Base-by-base conservation (phyloP, 2,888 invertebrate genomes). In the Macropis europaea region DNA sequence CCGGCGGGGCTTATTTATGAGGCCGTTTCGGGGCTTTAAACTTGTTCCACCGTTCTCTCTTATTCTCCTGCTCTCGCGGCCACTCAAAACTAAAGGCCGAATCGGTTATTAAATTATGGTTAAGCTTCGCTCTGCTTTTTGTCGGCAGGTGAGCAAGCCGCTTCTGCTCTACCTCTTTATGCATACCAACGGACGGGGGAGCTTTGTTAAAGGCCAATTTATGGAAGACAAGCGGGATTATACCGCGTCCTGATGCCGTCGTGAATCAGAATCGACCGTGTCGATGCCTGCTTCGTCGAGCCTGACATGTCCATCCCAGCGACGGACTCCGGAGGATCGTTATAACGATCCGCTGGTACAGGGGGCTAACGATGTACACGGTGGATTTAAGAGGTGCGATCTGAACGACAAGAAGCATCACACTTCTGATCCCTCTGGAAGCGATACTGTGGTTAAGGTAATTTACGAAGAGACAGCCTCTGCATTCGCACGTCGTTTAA, bases 101-200 rank as follows among this genome's bases (percentile, higher is more conserved):
- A 83, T 83, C 82, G 78, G 77, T 86, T 87, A 87, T 88, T 85
- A 87, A 86, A 87, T 86, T 86, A 86, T 79, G 76, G 81, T 77
- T 76, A 75, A 76, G 68, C 75, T 77, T 80, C 74, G 77, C 67
- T 76, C 68, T 70, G 61, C 59, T 78, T 83, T 74, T 71, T 76
- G 73, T 72, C 68, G 82, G 82, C 85, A 82, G 84, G 81, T 82
- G 78, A 83, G 67, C 77, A 24, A 68, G 64, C 42, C 64, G 50
- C 73, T 57, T 74, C 66, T 70, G 70, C 73, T 76, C 82, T 76
- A 70, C 68, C 76, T 75, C 73, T 76, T 85, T 81, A 79, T 81
- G 79, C 77, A 73, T 73, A 75, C 57, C 63, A 59, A 64, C n/a
- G 57, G 67, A 73, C 75, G 45, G 40, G 45, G 40, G 64, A 68